Base-by-base conservation (phyloP, 2,888 invertebrate genomes). In the Syrista parreyssii region DNA sequence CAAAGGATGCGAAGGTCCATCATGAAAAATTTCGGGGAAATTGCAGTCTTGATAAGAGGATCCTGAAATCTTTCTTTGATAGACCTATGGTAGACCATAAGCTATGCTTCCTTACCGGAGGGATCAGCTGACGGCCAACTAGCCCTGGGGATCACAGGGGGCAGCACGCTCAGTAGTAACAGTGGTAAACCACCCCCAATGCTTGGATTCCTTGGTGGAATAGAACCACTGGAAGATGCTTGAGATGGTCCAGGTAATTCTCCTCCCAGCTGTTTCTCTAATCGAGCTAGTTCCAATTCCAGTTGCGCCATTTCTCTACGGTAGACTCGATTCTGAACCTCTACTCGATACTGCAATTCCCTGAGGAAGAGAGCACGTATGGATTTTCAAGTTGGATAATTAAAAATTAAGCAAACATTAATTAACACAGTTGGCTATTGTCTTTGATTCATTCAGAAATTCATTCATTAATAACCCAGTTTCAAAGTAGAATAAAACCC, bases 251-350 rank as follows among this genome's bases (percentile, higher is more conserved):
- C 87, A 55, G 89, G 86, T 0, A 94, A 93, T 80, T 95, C 94
- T 11, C 95, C 92, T 71, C 88, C 85, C 82, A 96, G 89, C 77
- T 95, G 92, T 87, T 93, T 94, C 89, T 97, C 96, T 84, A 97
- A 91, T 78, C 95, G 94, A 12, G 94, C 94, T 75, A 97, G 96
- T 91, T 97, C 97, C 75, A 94, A 94, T 89, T 97, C 97, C 74
- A 97, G 90, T 30, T 95, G 95, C 12, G 95, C 95, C 82, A 98
- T 94, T 90, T 98, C 97, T 83, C 96, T 93, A 88, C 95, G 95
- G 89, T 97, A 98, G 9, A 97, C 98, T 84, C 96, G 94, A 92
- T 98, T 98, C 92, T 98, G 98, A 76, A 98, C 96, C 91, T 98
- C 97, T 74, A 97, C 96, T 79, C 98, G 93, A 90, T 97, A 97